Conservation (phyloP, 2,113 vertebrate genomes). For the Sapajus apella region DNA sequence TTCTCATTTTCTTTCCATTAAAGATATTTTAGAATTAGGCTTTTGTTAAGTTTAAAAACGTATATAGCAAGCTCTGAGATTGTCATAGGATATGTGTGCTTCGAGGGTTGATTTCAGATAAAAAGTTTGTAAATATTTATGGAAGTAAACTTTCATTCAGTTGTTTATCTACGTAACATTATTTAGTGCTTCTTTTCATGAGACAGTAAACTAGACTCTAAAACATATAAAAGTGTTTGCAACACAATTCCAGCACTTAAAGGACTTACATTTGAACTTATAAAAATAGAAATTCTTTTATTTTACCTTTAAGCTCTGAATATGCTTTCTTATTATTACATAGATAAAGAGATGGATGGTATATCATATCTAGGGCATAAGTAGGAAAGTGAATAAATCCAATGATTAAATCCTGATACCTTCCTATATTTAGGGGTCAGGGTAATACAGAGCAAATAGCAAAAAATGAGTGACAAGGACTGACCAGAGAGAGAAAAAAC, state of each 20-base stretch:
- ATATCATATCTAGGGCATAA: neutral
- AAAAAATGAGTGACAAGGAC: neutral
- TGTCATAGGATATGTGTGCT: neutral
- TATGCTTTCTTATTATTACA: neutral
- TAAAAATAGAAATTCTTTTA: neutral
- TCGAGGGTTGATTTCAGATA: neutral
- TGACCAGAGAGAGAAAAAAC: neutral
- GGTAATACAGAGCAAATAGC: neutral
- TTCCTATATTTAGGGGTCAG: neutral
- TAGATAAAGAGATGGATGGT: neutral
- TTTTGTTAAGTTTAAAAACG: slow-evolving; percentile 25
- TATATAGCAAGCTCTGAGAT: neutral
- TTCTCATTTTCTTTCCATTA: neutral
- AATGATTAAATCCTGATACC: neutral
- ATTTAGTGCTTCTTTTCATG: neutral
- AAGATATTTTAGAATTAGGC: neutral
- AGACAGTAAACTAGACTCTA: neutral
- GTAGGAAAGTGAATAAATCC: neutral
- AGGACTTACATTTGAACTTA: neutral
- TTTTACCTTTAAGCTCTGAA: neutral
- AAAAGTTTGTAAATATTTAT: neutral
- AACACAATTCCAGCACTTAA: neutral
- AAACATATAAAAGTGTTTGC: neutral
- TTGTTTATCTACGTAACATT: neutral
- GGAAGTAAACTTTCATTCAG: neutral